Evolutionary conservation across 2,888 invertebrate species (phyloP), one percentile per base, ranked within the genome.

Genomic region (Apodemia arnacis): DNA sequence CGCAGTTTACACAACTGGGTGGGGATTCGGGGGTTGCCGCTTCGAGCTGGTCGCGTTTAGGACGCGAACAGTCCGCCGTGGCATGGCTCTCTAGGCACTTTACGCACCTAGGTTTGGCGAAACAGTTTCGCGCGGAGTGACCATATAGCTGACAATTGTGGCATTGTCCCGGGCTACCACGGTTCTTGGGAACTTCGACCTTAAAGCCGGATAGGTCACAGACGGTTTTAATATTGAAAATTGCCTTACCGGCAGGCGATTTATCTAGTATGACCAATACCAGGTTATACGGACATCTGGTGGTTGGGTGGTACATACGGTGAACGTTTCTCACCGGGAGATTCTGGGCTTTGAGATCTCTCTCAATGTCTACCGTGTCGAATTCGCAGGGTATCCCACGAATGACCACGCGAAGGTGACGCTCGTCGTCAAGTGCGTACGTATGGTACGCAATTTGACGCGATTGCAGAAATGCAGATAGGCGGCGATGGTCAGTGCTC

Each of bases 221-320:
- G 2, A 80, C n/a, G 18, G 24, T 13, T 4, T n/a, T 11, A 4
- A 76, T 27, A 1, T 75, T 38, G n/a, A 80, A 84, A 0, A 80
- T 54, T 15, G 69, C 27, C n/a, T 83, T 84, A 4, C 69, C 80
- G 18, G 75, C 83, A 1, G 69, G 66, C 1, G 80, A 18, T 3
- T 44, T 21, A 2, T 75, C 75, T 1, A 84, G 31, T 0, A 74
- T n/a, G 0, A 75, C 80, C 0, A 84, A 27, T 0, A 75, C 38
- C 44, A 80, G 15, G 5, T 84, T 75, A 4, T 49, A 54, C 0
- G 83, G 74, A 1, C 21, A 15, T 6, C 66, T 79, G 1, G 66
- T 69, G 10, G 38, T 1, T 0, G 34, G 2, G 3, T 66, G 13
- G 69, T 49, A 34, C 83, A 83, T 83, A 0, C 66, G 54, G 49